Evolutionary conservation across 2,113 vertebrate genomes (phyloP).

Genomic region (Cavia porcellus): DNA sequence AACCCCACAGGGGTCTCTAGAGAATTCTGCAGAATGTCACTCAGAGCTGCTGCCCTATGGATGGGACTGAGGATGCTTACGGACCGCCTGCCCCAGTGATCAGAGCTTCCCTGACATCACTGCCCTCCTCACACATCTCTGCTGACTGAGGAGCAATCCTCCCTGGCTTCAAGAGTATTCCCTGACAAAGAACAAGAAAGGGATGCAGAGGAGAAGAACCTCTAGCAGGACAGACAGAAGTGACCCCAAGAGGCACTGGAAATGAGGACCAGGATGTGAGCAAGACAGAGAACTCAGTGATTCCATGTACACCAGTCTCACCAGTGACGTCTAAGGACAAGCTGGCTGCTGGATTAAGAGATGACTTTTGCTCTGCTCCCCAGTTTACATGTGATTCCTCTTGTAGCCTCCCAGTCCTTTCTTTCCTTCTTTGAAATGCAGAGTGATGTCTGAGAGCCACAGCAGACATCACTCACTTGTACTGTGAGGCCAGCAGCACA

Average conservation of each 20-base stretch:
- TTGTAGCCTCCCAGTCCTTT: neutral
- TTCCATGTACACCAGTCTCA: neutral
- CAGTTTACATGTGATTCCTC: no score
- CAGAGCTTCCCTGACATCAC: no score
- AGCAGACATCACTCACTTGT: no score
- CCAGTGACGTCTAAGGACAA: neutral
- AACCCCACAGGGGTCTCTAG: neutral
- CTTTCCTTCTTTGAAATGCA: neutral
- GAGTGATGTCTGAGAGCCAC: neutral
- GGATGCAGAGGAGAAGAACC: neutral
- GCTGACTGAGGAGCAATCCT: neutral
- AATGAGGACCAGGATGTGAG: neutral
- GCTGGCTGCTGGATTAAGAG: neutral
- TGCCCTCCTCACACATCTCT: neutral
- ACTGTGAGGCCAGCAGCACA: neutral
- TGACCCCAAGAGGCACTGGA: neutral
- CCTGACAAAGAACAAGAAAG: neutral
- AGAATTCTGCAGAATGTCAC: neutral
- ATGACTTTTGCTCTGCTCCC: neutral
- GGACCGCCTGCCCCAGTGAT: neutral
- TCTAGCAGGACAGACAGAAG: neutral
- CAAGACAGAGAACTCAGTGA: neutral
- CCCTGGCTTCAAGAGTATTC: neutral
- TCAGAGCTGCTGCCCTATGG: neutral
- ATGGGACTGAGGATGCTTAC: neutral